Percentiles rank a stretch among this genome's conserved stretches.
Evolutionary conservation across 2,888 invertebrate species (phyloP).

Genomic region (Oscheius sp.): DNA sequence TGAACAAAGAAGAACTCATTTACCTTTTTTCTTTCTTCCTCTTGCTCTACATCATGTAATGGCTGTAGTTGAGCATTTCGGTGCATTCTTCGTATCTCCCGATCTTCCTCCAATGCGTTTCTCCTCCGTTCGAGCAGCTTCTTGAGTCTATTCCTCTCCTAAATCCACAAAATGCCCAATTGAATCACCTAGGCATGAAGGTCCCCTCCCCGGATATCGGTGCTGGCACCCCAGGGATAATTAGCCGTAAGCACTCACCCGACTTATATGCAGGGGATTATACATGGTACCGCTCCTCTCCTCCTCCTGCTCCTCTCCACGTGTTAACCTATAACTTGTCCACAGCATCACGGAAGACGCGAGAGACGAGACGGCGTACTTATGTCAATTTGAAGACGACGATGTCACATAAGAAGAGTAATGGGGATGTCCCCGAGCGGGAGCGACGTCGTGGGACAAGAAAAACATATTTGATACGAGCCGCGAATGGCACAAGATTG

Average conservation of each 20-base stretch:
- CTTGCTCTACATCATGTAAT: slow-evolving; percentile 17
- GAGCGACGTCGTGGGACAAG: slow-evolving; percentile 10
- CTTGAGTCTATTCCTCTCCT: slow-evolving; percentile 25
- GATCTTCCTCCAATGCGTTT: slow-evolving; percentile 20
- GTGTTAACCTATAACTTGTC: slow-evolving; percentile 9
- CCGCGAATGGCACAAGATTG: slow-evolving; percentile 8
- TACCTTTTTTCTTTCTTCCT: slow-evolving; percentile 17
- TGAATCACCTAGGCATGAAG: slow-evolving; percentile 2
- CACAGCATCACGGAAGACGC: background rate
- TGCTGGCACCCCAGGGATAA: background rate
- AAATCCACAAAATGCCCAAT: slow-evolving; percentile 23
- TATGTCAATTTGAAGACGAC: slow-evolving; percentile 18
- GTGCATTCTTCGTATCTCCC: slow-evolving; percentile 13
- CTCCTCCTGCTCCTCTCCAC: slow-evolving; percentile 2
- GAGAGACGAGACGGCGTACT: background rate
- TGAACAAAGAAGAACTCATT: background rate
- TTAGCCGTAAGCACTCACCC: slow-evolving; percentile 6
- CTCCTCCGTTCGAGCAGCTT: slow-evolving; percentile 24
- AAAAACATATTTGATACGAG: slow-evolving; percentile 23
- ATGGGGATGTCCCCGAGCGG: slow-evolving; percentile 17
- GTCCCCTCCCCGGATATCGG: slow-evolving; percentile 26
- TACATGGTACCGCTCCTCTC: background rate
- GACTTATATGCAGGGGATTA: slow-evolving; percentile 8
- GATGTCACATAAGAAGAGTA: slow-evolving; percentile 30
- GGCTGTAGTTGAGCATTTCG: background rate